Conservation (phyloP, 2,888 invertebrate genomes). For the Melanostoma scalare region DNA sequence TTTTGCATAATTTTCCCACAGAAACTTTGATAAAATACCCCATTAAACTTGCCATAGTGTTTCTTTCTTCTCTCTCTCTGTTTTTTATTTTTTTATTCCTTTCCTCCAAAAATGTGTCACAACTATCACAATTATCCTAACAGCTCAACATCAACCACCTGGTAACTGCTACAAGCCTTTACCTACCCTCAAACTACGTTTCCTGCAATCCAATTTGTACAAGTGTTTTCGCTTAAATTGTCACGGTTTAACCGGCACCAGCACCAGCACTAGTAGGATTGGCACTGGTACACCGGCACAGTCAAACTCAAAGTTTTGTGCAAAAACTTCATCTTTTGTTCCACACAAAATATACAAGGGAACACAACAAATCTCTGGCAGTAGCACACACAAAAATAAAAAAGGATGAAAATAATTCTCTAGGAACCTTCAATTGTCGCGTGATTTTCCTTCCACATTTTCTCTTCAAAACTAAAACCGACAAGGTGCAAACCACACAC, state of each 20-base stretch:
- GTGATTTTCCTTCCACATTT: conserved; percentile 64
- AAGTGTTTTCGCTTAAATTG: conserved; percentile 71
- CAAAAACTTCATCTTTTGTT: conserved; percentile 61
- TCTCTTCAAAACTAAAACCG: conserved; percentile 27
- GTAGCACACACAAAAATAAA: neutral
- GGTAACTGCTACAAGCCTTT: conserved; percentile 21
- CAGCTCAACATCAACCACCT: conserved; percentile 47
- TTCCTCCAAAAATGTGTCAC: conserved; percentile 39
- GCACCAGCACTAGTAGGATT: neutral
- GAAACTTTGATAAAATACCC: neutral
- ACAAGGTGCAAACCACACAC: neutral
- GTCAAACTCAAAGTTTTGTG: conserved; percentile 48
- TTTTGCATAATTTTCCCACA: neutral
- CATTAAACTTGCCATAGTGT: conserved; percentile 18
- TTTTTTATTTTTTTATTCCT: neutral
- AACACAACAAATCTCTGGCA: conserved; percentile 15
- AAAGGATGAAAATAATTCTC: conserved; percentile 32
- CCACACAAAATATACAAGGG: conserved; percentile 17
- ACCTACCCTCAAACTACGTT: neutral
- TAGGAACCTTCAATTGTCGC: conserved; percentile 66
- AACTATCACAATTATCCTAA: conserved; percentile 60
- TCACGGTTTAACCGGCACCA: conserved; percentile 53
- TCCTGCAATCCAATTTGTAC: conserved; percentile 65
- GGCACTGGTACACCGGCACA: neutral
- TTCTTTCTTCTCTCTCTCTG: neutral